Evolutionary conservation across 2,797 vertebrate genomes (phyloP), one percentile per base, ranked within the genome.

Genomic region (Myiothlypis coronata): DNA sequence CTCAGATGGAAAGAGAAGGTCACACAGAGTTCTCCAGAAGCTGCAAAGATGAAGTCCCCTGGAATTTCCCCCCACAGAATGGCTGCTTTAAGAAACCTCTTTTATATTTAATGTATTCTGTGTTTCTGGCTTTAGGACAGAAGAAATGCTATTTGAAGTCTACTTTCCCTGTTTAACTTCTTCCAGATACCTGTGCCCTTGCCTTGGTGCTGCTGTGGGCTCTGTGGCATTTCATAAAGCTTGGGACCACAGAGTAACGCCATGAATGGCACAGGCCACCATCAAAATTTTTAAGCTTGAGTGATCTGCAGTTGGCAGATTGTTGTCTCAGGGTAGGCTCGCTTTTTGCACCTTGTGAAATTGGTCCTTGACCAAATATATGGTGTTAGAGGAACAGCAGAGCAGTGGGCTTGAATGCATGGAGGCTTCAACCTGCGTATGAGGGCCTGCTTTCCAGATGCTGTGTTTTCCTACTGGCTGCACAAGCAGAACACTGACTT

Each of bases 251-350:
- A 3, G 49, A 74, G 71, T 21, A 5, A 17, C 20, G 19, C 47
- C 8, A 0, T 3, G 69, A 4, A 2, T 0, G 2, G 52, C 0
- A 0, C 4, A 1, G 24, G 56, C 70, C 3, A 4, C 47, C 12
- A 0, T 49, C 4, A 15, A 6, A 21, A 46, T 6, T 55, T n/a
- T 52, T 49, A 35, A 49, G 20, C 64, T 64, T 0, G 0, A 64
- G 5, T 1, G 12, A 53, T 72, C 39, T 67, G 84, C 41, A 1
- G 21, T 37, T 35, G 30, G 22, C 50, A 13, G 61, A 61, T 78
- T 52, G 27, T 30, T 39, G 37, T 89, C 85, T 89, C 59, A 41
- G 70, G 82, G 47, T 44, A 46, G 86, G 60, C 71, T 87, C 12
- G 0, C 14, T 68, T 14, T 68, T 86, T 74, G 75, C 69, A 55